A percentile compares a stretch with the other conserved stretches of the same genome.
phyloP scores from a whole-genome alignment of 2,888 invertebrate species.

The Ectemnius cavifrons region DNA sequence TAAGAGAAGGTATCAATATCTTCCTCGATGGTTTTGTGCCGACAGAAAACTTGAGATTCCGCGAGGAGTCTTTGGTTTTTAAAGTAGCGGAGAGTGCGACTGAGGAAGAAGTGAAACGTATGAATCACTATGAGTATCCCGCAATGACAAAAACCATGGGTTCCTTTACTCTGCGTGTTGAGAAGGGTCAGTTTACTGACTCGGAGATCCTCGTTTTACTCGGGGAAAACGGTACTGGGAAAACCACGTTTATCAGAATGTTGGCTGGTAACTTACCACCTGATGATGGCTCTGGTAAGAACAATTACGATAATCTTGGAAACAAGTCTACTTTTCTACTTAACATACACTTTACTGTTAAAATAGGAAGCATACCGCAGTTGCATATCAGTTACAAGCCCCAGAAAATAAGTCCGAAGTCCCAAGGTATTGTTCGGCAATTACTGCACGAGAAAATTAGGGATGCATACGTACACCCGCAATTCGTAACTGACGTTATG shows the following conservation, averaged over 20 bases:
- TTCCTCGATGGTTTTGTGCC: conserved; percentile 99
- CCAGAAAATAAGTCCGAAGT: conserved; percentile 99
- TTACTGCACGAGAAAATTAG: conserved; percentile 97
- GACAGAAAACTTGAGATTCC: conserved; percentile 98
- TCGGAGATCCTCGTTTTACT: conserved; percentile 99
- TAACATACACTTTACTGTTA: not conserved
- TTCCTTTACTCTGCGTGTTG: conserved; percentile 87
- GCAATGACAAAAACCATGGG: conserved; percentile 93
- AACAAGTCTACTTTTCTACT: conserved; percentile 5
- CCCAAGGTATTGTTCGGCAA: conserved; percentile 94
- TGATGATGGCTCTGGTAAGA: conserved; percentile 86
- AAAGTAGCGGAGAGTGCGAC: conserved; percentile 99
- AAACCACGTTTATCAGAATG: conserved; percentile 99
- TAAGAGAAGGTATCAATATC: conserved; percentile 99
- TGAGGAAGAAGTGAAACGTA: conserved; percentile 97
- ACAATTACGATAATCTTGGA: conserved; percentile 1
- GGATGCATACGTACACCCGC: conserved; percentile 98
- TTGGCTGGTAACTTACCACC: conserved; percentile 96
- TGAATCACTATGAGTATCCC: conserved; percentile 98
- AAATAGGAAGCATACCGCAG: conserved; percentile 87
- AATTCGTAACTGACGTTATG: conserved; percentile 99
- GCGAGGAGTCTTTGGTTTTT: conserved; percentile 97
- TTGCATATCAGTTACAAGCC: conserved; percentile 99
- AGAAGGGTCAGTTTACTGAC: conserved; percentile 97
- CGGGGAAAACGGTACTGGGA: conserved; percentile 99